Evolutionary conservation across 2,888 invertebrate species (phyloP).

Genomic region (Deilephila elpenor): DNA sequence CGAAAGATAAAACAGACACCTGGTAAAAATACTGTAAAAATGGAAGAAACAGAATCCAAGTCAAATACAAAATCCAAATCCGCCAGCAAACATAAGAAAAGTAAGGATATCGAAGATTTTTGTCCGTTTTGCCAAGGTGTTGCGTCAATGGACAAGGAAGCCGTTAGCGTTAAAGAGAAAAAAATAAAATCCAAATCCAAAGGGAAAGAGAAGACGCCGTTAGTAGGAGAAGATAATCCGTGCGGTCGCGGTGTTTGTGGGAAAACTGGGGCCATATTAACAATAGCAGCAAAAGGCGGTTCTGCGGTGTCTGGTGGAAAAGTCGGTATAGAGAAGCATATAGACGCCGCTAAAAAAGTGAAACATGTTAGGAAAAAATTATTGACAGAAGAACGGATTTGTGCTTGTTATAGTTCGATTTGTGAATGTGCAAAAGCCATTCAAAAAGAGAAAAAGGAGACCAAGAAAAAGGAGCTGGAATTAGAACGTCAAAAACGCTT

Average conservation of each 20-base stretch:
- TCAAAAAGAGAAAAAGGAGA: constrained; percentile 27
- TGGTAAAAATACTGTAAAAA: not conserved
- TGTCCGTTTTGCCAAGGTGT: not conserved
- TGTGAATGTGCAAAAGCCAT: constrained; percentile 36
- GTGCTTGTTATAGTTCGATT: constrained; percentile 37
- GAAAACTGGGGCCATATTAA: constrained; percentile 20
- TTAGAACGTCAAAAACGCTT: not conserved
- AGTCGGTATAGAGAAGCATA: constrained; percentile 1
- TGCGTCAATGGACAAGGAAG: not conserved
- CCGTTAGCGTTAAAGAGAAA: constrained; percentile 12
- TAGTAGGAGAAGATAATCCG: not conserved
- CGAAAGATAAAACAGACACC: too few relatives aligned
- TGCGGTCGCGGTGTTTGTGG: not conserved
- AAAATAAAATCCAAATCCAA: not conserved
- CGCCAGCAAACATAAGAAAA: not conserved
- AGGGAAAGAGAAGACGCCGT: not conserved
- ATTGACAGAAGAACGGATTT: constrained; percentile 31
- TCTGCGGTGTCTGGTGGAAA: not conserved
- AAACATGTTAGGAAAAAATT: constrained; percentile 4
- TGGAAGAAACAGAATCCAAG: too few relatives aligned
- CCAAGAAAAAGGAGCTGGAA: constrained; percentile 20
- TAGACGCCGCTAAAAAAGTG: constrained; percentile 15
- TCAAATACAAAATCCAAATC: not conserved
- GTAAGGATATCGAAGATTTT: not conserved
- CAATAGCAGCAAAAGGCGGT: constrained; percentile 14